Evolutionary conservation across 2,888 invertebrate species (phyloP).

Genomic region (Germaria angustata): DNA sequence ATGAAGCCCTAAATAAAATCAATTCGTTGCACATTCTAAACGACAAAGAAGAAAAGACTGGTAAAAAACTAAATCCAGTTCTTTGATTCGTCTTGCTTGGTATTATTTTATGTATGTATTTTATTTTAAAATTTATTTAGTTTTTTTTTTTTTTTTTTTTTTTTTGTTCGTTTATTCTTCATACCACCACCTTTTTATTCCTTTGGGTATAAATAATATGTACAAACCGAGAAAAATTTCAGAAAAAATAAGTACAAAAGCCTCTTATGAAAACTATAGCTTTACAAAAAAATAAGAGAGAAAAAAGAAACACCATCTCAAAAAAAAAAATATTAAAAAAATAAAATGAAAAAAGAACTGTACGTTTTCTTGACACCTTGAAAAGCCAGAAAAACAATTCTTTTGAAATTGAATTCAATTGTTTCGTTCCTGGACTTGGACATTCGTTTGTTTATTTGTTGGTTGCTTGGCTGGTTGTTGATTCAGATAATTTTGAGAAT

Average conservation of each 20-base stretch:
- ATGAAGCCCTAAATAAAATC: slow-evolving; percentile 52
- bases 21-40: slow-evolving; percentile 57
- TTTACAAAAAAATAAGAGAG: slow-evolving; percentile 24
- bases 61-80: slow-evolving; percentile 49
- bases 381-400: slow-evolving; percentile 54
- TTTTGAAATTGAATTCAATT: slow-evolving; percentile 63
- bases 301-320: slow-evolving; percentile 22
- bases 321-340: no score
- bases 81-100: slow-evolving; percentile 53
- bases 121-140: neutral
- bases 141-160: no score
- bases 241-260: slow-evolving; percentile 51
- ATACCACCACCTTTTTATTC: slow-evolving; percentile 26
- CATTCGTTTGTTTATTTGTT: neutral
- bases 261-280: slow-evolving; percentile 44
- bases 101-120: slow-evolving; percentile 3
- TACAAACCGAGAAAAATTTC: slow-evolving; percentile 18
- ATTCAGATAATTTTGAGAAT: slow-evolving; percentile 4
- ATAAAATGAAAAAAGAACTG: slow-evolving; percentile 52
- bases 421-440: slow-evolving; percentile 44
- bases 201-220: slow-evolving; percentile 44
- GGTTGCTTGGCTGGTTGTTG: neutral
- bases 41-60: neutral
- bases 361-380: slow-evolving; percentile 65
- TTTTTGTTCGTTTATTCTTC: slow-evolving; percentile 20